A percentile compares a stretch with the other conserved stretches of the same genome.
phyloP scores from a whole-genome alignment of 2,888 invertebrate genomes.

The Empis livida region DNA sequence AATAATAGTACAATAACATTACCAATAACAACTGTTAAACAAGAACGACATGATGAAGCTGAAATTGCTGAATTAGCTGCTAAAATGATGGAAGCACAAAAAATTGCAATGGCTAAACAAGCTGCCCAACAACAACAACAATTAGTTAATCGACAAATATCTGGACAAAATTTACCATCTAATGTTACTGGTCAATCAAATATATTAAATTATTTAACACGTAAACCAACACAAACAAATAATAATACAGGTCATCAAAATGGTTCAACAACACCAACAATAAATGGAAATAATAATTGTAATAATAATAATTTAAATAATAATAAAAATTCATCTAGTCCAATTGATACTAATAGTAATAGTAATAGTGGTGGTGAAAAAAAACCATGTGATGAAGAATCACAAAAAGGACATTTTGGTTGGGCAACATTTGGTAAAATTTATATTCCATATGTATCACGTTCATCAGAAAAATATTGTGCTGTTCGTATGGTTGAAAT shows the following conservation, averaged over 20 bases:
- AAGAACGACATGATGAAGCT: conserved; percentile 54
- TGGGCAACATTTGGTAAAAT: conserved; percentile 81
- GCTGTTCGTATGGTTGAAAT: conserved; percentile 91
- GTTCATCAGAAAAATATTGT: conserved; percentile 74
- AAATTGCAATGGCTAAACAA: conserved; percentile 43
- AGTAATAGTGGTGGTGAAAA: conserved; percentile 19
- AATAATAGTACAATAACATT: background rate
- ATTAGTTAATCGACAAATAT: background rate
- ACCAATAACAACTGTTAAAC: conserved; percentile 24
- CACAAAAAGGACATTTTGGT: conserved; percentile 72
- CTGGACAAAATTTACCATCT: background rate
- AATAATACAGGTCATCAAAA: background rate
- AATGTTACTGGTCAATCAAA: conserved; percentile 37
- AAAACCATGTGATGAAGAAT: conserved; percentile 51
- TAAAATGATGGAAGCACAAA: conserved; percentile 74
- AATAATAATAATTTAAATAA: conserved; percentile 1
- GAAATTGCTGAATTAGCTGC: conserved; percentile 78
- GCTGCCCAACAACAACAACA: conserved; percentile 22
- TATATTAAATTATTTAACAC: conserved; percentile 48
- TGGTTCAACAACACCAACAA: conserved; percentile 8
- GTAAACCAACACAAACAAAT: conserved; percentile 28
- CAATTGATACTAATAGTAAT: conserved; percentile 32
- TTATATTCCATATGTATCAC: conserved; percentile 78
- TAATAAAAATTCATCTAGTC: conserved; percentile 2
- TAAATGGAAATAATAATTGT: too few species aligned